Evolutionary conservation across 2,888 invertebrate species (phyloP).

Genomic region (Drosophila aldrichi): DNA sequence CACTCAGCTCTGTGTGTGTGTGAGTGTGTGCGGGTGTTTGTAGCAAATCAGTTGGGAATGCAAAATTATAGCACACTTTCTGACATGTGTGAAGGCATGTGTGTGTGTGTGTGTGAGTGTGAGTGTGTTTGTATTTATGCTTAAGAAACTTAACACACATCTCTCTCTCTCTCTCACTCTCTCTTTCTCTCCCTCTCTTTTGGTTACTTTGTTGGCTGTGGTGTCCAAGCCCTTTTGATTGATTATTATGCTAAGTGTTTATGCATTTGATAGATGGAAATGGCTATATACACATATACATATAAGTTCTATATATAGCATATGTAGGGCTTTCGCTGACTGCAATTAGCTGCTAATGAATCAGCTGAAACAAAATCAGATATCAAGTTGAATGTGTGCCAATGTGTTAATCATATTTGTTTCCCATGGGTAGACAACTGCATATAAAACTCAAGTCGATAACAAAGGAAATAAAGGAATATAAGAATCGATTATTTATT

Average conservation of each 20-base stretch:
- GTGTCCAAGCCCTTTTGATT: conserved; percentile 52
- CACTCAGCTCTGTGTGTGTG: not conserved
- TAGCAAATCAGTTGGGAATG: conserved; percentile 47
- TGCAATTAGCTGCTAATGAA: conserved; percentile 33
- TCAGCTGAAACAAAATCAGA: conserved; percentile 5
- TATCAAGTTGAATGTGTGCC: conserved; percentile 6
- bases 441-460: not conserved
- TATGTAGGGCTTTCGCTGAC: not conserved
- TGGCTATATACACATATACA: not conserved
- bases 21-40: not conserved
- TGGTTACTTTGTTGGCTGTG: conserved; percentile 1
- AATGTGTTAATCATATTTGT: conserved; percentile 11
- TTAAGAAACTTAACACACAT: conserved; percentile 3
- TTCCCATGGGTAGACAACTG: not conserved
- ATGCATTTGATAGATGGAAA: conserved; percentile 42
- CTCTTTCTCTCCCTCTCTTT: not conserved
- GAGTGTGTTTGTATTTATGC: not conserved
- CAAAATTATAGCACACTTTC: conserved; percentile 41
- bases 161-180: not conserved
- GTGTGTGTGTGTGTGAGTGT: not conserved
- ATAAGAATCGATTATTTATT: not conserved
- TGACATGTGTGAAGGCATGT: not conserved
- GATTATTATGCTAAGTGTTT: conserved; percentile 58
- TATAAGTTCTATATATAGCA: not conserved
- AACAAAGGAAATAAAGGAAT: not conserved